phyloP scores from a whole-genome alignment of 2,797 vertebrate genomes.

The Antennarius maculatus region DNA sequence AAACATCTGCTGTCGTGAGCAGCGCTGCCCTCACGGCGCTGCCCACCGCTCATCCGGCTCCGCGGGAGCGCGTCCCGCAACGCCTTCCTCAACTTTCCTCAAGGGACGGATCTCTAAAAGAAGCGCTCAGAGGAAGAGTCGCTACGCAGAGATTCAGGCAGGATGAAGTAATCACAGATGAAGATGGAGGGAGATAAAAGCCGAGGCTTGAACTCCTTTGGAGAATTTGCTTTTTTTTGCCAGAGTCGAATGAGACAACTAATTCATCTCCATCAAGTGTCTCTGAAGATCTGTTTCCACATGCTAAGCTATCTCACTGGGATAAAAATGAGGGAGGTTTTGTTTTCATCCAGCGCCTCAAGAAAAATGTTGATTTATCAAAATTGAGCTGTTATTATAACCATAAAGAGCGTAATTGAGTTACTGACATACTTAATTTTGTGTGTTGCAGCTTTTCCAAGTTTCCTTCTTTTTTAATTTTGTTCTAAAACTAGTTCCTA shows the following conservation, averaged over 20 bases:
- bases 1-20: constrained; percentile 70
- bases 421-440: too few species aligned
- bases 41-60: constrained; percentile 25
- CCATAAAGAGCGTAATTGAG: too few species aligned
- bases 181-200: too few species aligned
- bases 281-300: background rate
- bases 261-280: too few species aligned
- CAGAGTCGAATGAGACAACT: too few species aligned
- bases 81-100: constrained; percentile 35
- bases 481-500: too few species aligned
- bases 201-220: too few species aligned
- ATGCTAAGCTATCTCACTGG: background rate
- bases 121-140: background rate
- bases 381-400: background rate
- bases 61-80: constrained; percentile 43
- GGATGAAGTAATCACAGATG: too few species aligned
- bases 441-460: too few species aligned
- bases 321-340: background rate
- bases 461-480: too few species aligned
- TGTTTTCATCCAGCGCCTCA: background rate
- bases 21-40: constrained; percentile 33
- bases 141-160: too few species aligned
- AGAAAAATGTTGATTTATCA: background rate
- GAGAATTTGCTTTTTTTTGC: too few species aligned
- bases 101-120: constrained; percentile 15